These are phyloP conservation scores for Lymantria dispar DNA, from an alignment of 2,888 invertebrate species.

Conservation along the genomic window DNA sequence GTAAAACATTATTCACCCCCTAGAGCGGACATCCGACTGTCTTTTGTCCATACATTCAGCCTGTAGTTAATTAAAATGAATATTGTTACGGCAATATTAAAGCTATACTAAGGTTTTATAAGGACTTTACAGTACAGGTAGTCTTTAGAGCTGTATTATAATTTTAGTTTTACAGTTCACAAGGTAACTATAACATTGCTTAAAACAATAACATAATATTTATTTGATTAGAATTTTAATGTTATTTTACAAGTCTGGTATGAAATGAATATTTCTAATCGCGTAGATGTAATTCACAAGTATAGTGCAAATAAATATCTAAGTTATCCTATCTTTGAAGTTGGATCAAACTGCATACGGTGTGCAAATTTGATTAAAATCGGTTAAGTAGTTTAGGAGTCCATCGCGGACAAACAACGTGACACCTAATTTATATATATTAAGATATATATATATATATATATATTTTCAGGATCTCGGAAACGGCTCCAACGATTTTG, in stretches of 20 bases:
- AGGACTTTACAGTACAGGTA: background rate
- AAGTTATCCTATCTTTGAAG: too few relatives aligned
- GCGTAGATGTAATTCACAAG: too few relatives aligned
- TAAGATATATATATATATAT: too few relatives aligned
- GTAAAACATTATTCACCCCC: slow-evolving; percentile 28
- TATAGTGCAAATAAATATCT: too few relatives aligned
- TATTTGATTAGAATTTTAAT: background rate
- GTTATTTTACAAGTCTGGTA: background rate
- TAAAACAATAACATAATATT: background rate
- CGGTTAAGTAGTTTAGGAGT: too few relatives aligned
- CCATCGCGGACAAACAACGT: too few relatives aligned
- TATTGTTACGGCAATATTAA: slow-evolving; percentile 45
- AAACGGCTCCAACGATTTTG: too few relatives aligned
- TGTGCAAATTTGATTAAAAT: too few relatives aligned
- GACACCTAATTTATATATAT: too few relatives aligned
- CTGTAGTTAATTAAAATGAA: slow-evolving; percentile 71
- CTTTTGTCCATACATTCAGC: slow-evolving; percentile 63
- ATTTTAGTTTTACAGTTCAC: background rate
- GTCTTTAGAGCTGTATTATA: background rate
- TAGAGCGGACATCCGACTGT: slow-evolving; percentile 55
- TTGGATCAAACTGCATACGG: too few relatives aligned
- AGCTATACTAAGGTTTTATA: slow-evolving; percentile 17
- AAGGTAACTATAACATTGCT: too few relatives aligned
- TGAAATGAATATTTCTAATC: background rate
- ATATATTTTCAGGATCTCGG: too few relatives aligned